Evolutionary conservation across 2,113 vertebrate genomes (phyloP).

Genomic region (Protobothrops flavoviridis): DNA sequence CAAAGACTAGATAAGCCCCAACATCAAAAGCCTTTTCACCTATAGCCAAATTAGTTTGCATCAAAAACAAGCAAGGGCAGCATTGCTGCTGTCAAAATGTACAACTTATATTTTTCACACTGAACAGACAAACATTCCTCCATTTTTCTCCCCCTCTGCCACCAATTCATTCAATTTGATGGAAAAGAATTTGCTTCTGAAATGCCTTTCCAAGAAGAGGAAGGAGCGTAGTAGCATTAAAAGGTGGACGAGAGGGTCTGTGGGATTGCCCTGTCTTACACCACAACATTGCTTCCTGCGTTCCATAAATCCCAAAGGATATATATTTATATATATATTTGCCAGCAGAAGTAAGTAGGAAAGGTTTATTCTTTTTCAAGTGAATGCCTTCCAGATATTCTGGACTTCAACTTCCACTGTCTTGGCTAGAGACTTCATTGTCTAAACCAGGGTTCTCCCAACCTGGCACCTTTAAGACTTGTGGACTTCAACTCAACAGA

Average conservation of each 20-base stretch:
- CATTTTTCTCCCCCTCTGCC: neutral
- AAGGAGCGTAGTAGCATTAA: neutral
- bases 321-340: too few species aligned
- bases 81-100: slow-evolving; percentile 32
- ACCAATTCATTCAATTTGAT: neutral
- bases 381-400: too few species aligned
- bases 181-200: neutral
- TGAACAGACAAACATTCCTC: neutral
- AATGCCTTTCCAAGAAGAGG: neutral
- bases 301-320: too few species aligned
- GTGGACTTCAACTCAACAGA: too few species aligned
- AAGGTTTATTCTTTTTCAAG: too few species aligned
- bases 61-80: slow-evolving; percentile 36
- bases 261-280: neutral
- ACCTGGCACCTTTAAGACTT: too few species aligned
- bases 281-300: too few species aligned
- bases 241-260: neutral
- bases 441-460: too few species aligned
- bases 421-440: neutral
- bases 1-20: slow-evolving; percentile 58
- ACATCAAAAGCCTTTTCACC: slow-evolving; percentile 43
- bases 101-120: neutral
- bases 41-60: slow-evolving; percentile 42
- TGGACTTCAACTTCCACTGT: too few species aligned
- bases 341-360: too few species aligned